Conservation (phyloP, 2,797 vertebrate genomes). For the Phataginus tetradactyla region DNA sequence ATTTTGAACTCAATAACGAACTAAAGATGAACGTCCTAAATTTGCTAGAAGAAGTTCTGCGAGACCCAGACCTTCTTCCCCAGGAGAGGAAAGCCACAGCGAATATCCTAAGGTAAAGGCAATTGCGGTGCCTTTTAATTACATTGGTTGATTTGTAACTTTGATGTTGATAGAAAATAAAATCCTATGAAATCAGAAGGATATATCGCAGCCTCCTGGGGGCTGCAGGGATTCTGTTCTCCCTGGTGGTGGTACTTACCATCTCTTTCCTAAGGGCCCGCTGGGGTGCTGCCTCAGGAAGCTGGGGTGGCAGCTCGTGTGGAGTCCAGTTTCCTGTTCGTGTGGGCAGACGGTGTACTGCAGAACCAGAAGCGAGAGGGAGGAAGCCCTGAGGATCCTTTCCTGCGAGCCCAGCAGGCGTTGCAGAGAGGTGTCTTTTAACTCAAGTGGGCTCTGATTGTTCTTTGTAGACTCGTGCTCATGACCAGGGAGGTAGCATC, state of each 20-base stretch:
- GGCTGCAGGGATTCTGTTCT: background rate
- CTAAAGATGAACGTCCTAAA: slow-evolving; percentile 95
- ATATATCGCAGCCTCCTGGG: background rate
- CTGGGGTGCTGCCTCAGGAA: background rate
- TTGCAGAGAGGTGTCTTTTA: background rate
- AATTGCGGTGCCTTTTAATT: rapidly evolving
- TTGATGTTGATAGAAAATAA: background rate
- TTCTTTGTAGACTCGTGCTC: rapidly evolving
- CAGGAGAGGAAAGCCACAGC: slow-evolving; percentile 98
- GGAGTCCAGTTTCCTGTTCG: rapidly evolving
- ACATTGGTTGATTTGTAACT: background rate
- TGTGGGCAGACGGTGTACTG: background rate
- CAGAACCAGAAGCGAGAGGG: background rate
- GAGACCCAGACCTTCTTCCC: slow-evolving; percentile 97
- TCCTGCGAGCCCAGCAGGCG: background rate
- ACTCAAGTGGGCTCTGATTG: background rate
- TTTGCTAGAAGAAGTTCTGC: slow-evolving; percentile 96
- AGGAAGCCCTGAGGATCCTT: background rate
- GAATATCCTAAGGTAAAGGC: slow-evolving; percentile 93
- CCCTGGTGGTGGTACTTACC: background rate
- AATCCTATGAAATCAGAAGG: background rate
- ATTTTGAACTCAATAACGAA: slow-evolving; percentile 96
- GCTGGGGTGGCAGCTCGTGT: rapidly evolving
- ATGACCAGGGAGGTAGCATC: background rate
- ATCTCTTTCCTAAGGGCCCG: background rate